A percentile compares a stretch with the other conserved stretches of the same genome.
Evolutionary conservation across 2,888 invertebrate genomes (phyloP).

Genomic region (Balanococcus diminutus): DNA sequence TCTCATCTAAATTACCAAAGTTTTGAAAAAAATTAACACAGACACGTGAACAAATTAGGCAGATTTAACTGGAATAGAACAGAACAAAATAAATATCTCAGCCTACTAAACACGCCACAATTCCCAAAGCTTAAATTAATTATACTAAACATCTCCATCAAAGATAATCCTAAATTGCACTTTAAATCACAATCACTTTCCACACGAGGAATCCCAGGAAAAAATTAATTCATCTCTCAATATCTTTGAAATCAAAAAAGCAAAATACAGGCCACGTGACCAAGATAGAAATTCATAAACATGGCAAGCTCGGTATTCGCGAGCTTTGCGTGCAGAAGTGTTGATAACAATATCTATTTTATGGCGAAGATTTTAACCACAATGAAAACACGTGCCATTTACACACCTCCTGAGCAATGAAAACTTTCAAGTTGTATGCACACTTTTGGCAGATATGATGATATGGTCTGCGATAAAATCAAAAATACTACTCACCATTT

Average conservation of each 20-base stretch:
- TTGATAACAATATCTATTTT: neutral
- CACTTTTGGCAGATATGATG: neutral
- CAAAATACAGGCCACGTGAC: neutral
- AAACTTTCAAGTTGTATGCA: neutral
- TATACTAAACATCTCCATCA: neutral
- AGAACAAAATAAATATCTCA: neutral
- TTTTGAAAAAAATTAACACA: neutral
- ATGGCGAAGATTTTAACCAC: conserved; percentile 7
- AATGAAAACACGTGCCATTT: conserved; percentile 16
- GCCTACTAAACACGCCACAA: neutral
- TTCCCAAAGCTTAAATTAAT: neutral
- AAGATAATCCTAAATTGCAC: neutral
- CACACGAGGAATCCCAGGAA: too few species aligned
- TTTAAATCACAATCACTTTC: neutral
- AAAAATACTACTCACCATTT: neutral
- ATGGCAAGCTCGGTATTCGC: neutral
- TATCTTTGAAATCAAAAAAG: too few species aligned
- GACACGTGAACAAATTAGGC: neutral
- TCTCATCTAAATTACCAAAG: neutral
- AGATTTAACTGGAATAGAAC: neutral
- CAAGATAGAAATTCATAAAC: neutral
- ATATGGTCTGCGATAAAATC: neutral
- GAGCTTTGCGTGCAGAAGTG: neutral
- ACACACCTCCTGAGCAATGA: neutral
- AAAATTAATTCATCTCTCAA: too few species aligned